Conservation (phyloP, 2,797 vertebrate genomes). For the Tauraco hartlaubi region DNA sequence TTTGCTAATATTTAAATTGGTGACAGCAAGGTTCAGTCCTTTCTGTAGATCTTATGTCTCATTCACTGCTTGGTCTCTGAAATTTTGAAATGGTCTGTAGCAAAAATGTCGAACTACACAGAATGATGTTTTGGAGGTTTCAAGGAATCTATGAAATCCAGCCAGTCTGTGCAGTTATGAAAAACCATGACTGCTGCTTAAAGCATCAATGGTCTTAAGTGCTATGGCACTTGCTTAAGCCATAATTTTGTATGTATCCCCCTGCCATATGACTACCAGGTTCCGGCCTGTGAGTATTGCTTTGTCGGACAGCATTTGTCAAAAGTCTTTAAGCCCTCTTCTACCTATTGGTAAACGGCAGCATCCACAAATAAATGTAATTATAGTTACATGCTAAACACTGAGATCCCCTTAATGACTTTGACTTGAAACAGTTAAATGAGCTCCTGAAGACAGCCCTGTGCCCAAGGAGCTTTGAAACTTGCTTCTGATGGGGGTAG, state of each 20-base stretch:
- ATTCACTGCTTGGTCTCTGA: background rate
- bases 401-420: background rate
- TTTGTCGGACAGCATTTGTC: background rate
- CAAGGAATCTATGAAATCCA: background rate
- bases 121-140: background rate
- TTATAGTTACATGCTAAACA: rapidly evolving
- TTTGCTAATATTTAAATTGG: background rate
- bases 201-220: background rate
- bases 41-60: background rate
- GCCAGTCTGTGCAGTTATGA: background rate
- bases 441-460: background rate
- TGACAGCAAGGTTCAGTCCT: background rate
- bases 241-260: background rate
- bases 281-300: background rate
- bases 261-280: background rate
- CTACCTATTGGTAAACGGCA: background rate
- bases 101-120: background rate
- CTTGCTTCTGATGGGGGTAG: background rate
- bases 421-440: background rate
- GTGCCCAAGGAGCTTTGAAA: background rate
- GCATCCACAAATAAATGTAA: background rate
- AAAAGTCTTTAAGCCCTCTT: background rate
- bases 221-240: background rate
- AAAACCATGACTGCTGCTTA: background rate
- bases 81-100: background rate